These are phyloP conservation scores for Otus sunia DNA, from an alignment of 2,113 vertebrate species.

Conservation along the genomic window DNA sequence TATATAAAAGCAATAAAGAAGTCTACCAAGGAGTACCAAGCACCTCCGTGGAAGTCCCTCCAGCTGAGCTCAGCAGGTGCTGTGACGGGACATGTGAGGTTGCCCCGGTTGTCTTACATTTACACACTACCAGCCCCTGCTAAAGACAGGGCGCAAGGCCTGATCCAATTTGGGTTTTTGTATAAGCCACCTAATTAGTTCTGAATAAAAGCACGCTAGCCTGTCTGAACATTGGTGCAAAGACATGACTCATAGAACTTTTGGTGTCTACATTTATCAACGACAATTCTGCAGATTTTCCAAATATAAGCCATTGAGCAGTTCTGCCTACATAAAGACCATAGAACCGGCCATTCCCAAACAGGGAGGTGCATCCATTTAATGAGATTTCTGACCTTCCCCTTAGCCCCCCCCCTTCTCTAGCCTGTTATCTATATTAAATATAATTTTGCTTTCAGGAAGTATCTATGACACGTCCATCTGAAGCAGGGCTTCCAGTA, in stretches of 20 bases:
- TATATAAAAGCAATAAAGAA: neutral
- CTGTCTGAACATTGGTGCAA: neutral
- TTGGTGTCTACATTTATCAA: neutral
- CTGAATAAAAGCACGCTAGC: neutral
- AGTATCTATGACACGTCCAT: constrained; percentile 35
- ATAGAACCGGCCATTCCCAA: neutral
- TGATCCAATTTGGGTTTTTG: neutral
- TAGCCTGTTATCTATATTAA: constrained; percentile 31
- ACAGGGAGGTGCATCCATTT: neutral
- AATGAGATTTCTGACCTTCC: neutral
- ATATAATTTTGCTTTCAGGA: constrained; percentile 61
- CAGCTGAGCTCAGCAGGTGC: neutral
- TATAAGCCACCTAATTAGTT: neutral
- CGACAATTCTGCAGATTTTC: neutral
- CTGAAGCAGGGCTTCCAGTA: constrained; percentile 56
- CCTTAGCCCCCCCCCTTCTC: neutral
- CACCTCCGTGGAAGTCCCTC: neutral
- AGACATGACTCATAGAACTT: neutral
- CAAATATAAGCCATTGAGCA: neutral
- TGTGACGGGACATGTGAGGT: fast-evolving
- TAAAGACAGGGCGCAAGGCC: neutral
- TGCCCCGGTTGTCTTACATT: neutral
- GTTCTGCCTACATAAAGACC: neutral
- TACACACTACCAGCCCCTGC: neutral
- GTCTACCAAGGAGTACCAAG: neutral